Evolutionary conservation across 2,888 invertebrate species (phyloP), one percentile per base, ranked within the genome.

Genomic region (Copidosoma aretas): DNA sequence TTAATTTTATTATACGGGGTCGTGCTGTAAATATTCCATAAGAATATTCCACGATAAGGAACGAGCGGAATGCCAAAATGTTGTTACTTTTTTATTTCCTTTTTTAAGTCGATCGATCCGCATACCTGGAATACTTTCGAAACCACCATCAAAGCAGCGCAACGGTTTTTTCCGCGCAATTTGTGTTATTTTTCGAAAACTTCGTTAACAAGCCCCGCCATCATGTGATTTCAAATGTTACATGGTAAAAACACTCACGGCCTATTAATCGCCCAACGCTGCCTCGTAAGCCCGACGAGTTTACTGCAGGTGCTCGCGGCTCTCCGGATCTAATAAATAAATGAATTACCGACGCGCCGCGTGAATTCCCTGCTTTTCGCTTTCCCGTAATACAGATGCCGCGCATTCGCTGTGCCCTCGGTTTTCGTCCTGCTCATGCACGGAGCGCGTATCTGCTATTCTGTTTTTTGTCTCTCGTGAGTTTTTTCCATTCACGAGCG

Each of bases 301-400:
- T 21, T 58, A 32, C 8, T 32, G 8, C 32, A 32, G 3, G 8
- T 32, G 8, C 8, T 8, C 32, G 32, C 8, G 32, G 3, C 32
- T 32, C 8, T 32, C 32, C 10, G 10, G 21, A 12, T 22, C 17
- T 1, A 32, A 52, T 43, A 46, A 56, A 43, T 54, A 59, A 60
- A 43, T 54, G 53, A 60, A 46, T 46, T 60, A 21, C 53, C 15
- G n/a, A 56, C 22, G 22, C 24, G 24, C 32, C 51, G 17, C 22
- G 54, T 54, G 46, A 54, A 59, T 68, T 54, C 32, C 39, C 21
- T 46, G 1, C 12, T 17, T 46, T 17, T 17, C 43, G 15, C 43
- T 17, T 46, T 15, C 43, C 41, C 22, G 41, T 41, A 32, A 32
- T 59, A 39, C 54, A 66, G 67, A 71, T 64, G 67, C 46, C 66